Base-by-base conservation (phyloP, 2,113 vertebrate species). In the Hemibagrus wyckioides region DNA sequence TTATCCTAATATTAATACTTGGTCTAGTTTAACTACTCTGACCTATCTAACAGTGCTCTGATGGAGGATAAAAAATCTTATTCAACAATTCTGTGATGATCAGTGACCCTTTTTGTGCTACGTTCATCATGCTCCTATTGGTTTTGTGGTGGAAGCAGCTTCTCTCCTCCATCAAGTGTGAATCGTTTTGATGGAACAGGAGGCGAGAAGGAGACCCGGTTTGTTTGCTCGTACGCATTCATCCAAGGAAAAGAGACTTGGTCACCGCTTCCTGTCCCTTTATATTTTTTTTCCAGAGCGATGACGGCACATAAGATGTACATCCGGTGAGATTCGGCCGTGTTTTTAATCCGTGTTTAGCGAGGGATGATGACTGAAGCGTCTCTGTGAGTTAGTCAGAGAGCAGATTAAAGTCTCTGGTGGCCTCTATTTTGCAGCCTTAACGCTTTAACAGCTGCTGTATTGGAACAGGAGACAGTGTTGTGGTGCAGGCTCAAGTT, bases 331-430 rank as follows among this genome's bases (percentile, higher is more conserved):
- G 57, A 79, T 77, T 84, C 57, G 48, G 15, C 81, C 56, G 30
- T 56, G 81, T 77, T 86, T 87, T 87, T 87, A 87, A 87, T 87
- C 86, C 83, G 44, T 39, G 48, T 84, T 87, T 87, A 87, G 81
- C 3, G 48, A 87, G 28, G 73, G 81, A 79, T 87, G 86, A 87
- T 87, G 71, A 59, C 57, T 30, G 76, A 67, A 79, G 44, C 19
- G 23, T 83, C 81, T 77, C 69, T 15, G 52, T 44, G 65, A 84
- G 57, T 87, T 83, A 77, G 80, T 76, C 71, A 83, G 81, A 83
- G 71, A 87, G 73, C 71, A 87, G 81, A 87, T 87, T 83, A 87
- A 83, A 75, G 57, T 87, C 81, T 83, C 57, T 67, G 13, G n/a
- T 80, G 80, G 84, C 75, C 84, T 79, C 73, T 57, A 52, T 86